Evolutionary conservation across 2,888 invertebrate genomes (phyloP).

Genomic region (Dicranocentrus wangi): DNA sequence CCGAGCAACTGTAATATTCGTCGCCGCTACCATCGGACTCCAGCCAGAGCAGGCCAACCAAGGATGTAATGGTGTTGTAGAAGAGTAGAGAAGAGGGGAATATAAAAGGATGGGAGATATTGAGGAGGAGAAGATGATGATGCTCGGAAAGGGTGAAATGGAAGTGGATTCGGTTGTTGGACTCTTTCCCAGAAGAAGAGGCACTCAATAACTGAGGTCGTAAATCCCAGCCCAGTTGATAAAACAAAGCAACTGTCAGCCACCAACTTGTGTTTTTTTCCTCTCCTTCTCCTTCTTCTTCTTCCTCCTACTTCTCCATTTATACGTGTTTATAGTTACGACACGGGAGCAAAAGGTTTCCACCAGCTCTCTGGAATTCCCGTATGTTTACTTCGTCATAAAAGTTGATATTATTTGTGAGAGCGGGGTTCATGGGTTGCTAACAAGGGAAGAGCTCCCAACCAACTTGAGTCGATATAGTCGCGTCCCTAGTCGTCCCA

Average conservation of each 20-base stretch:
- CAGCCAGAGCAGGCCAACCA: no score
- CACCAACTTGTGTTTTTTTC: slow-evolving; percentile 50
- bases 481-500: no score
- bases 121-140: no score
- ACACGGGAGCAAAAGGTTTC: slow-evolving; percentile 9
- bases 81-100: background rate
- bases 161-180: slow-evolving; percentile 4
- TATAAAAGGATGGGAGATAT: slow-evolving; percentile 5
- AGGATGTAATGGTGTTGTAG: slow-evolving; percentile 10
- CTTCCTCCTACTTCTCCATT: background rate
- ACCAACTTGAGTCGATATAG: no score
- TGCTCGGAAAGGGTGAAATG: slow-evolving; percentile 33
- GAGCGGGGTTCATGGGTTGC: no score
- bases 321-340: slow-evolving; percentile 29
- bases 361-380: slow-evolving; percentile 59
- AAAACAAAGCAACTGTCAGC: slow-evolving; percentile 64
- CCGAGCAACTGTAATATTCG: slow-evolving; percentile 1
- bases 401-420: slow-evolving; percentile 53
- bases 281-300: slow-evolving; percentile 12
- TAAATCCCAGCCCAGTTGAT: slow-evolving; percentile 63
- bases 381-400: slow-evolving; percentile 59
- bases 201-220: slow-evolving; percentile 55
- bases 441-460: no score
- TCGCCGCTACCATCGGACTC: no score
- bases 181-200: slow-evolving; percentile 2